These are phyloP conservation scores for Sciurus niger DNA, from an alignment of 2,113 vertebrate species.

Conservation along the genomic window DNA sequence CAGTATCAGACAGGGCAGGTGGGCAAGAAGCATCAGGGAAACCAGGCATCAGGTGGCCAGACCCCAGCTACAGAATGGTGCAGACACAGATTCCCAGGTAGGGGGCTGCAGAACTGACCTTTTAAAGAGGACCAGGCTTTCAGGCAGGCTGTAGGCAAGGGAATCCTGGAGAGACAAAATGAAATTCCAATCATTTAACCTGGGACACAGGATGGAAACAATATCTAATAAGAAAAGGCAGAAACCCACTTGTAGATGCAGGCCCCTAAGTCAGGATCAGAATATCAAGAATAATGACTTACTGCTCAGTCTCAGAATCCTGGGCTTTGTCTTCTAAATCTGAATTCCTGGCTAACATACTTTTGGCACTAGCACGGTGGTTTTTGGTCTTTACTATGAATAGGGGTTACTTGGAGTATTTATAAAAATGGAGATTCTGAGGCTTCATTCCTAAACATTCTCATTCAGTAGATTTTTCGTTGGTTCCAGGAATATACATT, in stretches of 20 bases:
- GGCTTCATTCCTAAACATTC: background rate
- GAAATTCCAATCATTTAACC: background rate
- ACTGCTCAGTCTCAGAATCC: background rate
- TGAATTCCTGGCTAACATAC: background rate
- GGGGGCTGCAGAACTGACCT: background rate
- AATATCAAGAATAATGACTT: background rate
- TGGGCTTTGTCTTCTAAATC: background rate
- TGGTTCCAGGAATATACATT: background rate
- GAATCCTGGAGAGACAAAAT: background rate
- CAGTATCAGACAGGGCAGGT: background rate
- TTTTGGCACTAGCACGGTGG: background rate
- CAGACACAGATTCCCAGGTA: background rate
- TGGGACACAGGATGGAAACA: background rate
- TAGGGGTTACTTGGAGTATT: background rate
- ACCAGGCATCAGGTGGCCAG: background rate
- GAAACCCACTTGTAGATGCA: background rate
- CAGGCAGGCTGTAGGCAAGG: background rate
- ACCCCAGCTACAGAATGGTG: background rate
- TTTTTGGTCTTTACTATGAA: background rate
- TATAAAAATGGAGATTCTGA: conserved; percentile 7
- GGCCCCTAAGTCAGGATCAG: background rate
- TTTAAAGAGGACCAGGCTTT: background rate
- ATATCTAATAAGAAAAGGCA: background rate
- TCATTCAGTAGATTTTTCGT: background rate
- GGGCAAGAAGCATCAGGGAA: background rate